Evolutionary conservation across 2,113 vertebrate genomes (phyloP).

Genomic region (Pardalotus punctatus): DNA sequence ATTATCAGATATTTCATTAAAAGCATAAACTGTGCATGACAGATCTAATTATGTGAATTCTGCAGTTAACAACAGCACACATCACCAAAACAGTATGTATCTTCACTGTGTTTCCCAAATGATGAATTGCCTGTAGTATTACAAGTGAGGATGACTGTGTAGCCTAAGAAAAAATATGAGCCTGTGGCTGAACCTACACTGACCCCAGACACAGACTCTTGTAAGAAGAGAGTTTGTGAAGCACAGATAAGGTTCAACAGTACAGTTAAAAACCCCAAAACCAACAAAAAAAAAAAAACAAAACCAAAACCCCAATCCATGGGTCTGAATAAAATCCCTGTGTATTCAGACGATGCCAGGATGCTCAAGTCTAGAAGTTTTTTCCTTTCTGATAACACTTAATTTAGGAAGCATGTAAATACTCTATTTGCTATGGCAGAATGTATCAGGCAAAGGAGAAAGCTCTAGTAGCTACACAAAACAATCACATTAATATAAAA

Average conservation of each 20-base stretch:
- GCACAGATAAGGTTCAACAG: background rate
- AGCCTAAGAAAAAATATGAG: background rate
- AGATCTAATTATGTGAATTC: background rate
- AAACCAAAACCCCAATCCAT: fast-evolving
- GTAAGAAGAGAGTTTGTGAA: background rate
- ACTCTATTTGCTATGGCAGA: background rate
- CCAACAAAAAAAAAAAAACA: background rate
- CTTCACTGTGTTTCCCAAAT: background rate
- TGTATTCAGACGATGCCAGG: fast-evolving
- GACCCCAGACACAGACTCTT: background rate
- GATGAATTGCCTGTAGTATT: background rate
- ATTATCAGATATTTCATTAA: background rate
- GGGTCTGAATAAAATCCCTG: background rate
- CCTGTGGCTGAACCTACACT: background rate
- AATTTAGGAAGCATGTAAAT: background rate
- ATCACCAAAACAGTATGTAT: background rate
- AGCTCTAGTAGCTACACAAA: background rate
- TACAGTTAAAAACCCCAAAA: background rate
- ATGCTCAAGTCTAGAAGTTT: background rate
- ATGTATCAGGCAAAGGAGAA: background rate
- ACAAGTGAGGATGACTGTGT: background rate
- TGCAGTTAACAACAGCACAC: background rate
- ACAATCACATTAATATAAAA: background rate
- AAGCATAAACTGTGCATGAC: background rate
- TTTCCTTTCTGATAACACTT: background rate